phyloP scores from a whole-genome alignment of 1,140 invertebrate genomes.

The Lethrus apterus region DNA sequence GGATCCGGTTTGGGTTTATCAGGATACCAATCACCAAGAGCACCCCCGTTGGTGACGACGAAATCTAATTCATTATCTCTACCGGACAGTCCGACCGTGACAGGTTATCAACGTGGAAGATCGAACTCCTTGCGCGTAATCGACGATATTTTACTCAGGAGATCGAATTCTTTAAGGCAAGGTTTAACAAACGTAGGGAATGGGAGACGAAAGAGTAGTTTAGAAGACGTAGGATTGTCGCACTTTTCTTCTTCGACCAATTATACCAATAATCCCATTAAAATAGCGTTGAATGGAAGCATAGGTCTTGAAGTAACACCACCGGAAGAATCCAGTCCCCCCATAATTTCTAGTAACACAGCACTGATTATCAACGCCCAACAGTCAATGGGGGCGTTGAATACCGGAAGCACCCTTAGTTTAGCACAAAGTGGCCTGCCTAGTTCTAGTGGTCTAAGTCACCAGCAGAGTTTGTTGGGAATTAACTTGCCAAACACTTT shows the following conservation, averaged over 20 bases:
- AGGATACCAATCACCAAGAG: slow-evolving; percentile 56
- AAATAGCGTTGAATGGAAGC: slow-evolving; percentile 76
- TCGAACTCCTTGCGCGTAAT: slow-evolving; percentile 78
- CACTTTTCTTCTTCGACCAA: slow-evolving; percentile 57
- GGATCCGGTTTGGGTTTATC: slow-evolving; percentile 54
- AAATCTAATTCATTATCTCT: slow-evolving; percentile 83
- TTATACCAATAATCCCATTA: slow-evolving; percentile 62
- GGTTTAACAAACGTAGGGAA: slow-evolving; percentile 52
- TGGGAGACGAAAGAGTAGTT: slow-evolving; percentile 65
- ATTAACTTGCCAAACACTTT: slow-evolving; percentile 28
- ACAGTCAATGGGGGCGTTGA: slow-evolving; percentile 36
- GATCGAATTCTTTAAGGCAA: slow-evolving; percentile 77
- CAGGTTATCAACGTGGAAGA: slow-evolving; percentile 64
- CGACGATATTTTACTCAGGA: slow-evolving; percentile 73
- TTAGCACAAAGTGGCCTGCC: slow-evolving; percentile 45
- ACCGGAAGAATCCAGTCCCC: slow-evolving; percentile 60
- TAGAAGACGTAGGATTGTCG: slow-evolving; percentile 78
- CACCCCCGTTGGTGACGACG: slow-evolving; percentile 68
- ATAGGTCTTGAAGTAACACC: slow-evolving; percentile 73
- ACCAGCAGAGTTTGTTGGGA: slow-evolving; percentile 22
- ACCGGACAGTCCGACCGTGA: slow-evolving; percentile 76
- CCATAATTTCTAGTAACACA: slow-evolving; percentile 46
- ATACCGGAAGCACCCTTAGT: slow-evolving; percentile 34
- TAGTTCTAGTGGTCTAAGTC: slow-evolving; percentile 39
- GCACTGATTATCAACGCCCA: slow-evolving; percentile 51